phyloP scores from a whole-genome alignment of 2,888 invertebrate genomes.

The Metellina segmentata region DNA sequence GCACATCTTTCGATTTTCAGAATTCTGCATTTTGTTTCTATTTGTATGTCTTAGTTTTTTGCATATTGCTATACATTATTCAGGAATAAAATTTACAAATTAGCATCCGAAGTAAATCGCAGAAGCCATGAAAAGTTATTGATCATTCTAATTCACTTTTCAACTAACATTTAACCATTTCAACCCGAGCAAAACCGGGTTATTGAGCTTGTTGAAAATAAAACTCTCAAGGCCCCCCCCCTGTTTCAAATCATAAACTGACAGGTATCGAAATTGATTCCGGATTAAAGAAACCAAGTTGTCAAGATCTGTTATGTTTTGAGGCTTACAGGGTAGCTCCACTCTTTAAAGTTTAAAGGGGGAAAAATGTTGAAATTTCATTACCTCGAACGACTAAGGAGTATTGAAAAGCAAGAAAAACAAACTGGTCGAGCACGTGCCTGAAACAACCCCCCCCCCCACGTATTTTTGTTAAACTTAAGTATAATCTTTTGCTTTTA shows the following conservation, averaged over 20 bases:
- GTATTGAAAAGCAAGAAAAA: slow-evolving; percentile 1
- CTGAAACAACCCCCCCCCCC: not conserved
- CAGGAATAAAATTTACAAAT: too few species aligned
- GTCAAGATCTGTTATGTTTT: not conserved
- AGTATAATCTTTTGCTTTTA: slow-evolving; percentile 40
- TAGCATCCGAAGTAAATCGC: too few species aligned
- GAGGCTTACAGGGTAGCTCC: not conserved
- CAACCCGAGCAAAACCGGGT: too few species aligned
- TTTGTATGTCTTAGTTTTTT: too few species aligned
- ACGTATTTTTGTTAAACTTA: slow-evolving; percentile 13
- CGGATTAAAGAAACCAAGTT: not conserved
- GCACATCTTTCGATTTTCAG: too few species aligned
- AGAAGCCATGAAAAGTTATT: too few species aligned
- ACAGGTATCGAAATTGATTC: slow-evolving; percentile 1
- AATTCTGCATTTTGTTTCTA: too few species aligned
- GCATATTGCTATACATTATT: too few species aligned
- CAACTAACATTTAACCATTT: too few species aligned
- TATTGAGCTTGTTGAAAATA: not conserved
- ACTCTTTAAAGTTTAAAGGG: not conserved
- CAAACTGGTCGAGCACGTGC: not conserved
- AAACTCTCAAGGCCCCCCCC: not conserved
- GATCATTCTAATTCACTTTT: too few species aligned
- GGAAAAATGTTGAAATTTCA: slow-evolving; percentile 12
- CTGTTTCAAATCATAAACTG: not conserved
- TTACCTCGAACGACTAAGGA: slow-evolving; percentile 1